Evolutionary conservation across 2,888 invertebrate species (phyloP), one percentile per base, ranked within the genome.

Genomic region (Fragum fragum): DNA sequence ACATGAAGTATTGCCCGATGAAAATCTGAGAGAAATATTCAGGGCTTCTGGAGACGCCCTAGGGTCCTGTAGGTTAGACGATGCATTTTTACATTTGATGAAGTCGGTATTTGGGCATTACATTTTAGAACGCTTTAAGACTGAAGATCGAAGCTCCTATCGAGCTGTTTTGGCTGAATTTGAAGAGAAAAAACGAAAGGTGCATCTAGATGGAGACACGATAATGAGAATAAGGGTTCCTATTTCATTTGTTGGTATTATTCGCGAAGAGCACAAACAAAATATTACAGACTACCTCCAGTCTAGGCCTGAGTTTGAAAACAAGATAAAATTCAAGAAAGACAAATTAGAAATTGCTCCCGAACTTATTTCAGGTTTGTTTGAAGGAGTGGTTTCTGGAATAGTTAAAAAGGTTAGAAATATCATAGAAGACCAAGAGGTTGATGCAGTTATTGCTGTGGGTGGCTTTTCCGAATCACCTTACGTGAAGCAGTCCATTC

Each of bases 401-500:
- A 78, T 78, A 16, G 39, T 78, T 18, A 57, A 73, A 14, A 78
- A 73, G 14, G n/a, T 78, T 47, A 73, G 29, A 63, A 39, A 73
- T 6, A 63, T 73, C 7, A 59, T 53, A 5, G n/a, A 57, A 42
- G 21, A 36, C 3, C 66, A 68, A 29, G 29, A 28, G 23, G 52
- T 78, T 16, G 32, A 78, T 29, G 47, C 66, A 2, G 36, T 78
- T 23, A n/a, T 78, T 11, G 47, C 73, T 28, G 78, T 78, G 42
- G 78, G 78, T 21, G 78, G 78, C 7, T 78, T 78, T 47, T 47
- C 78, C 0, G 78, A 78, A 16, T 78, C 78, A 32, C 78, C 66
- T 14, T 78, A 29, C 28, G 73, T 78, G 16, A 57, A 42, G 16
- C 57, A 73, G 23, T 39, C 69, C 3, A 42, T 78, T 11, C 36